These are phyloP conservation scores for Nymphalis polychloros DNA, from an alignment of 2,888 invertebrate species.

Conservation along the genomic window DNA sequence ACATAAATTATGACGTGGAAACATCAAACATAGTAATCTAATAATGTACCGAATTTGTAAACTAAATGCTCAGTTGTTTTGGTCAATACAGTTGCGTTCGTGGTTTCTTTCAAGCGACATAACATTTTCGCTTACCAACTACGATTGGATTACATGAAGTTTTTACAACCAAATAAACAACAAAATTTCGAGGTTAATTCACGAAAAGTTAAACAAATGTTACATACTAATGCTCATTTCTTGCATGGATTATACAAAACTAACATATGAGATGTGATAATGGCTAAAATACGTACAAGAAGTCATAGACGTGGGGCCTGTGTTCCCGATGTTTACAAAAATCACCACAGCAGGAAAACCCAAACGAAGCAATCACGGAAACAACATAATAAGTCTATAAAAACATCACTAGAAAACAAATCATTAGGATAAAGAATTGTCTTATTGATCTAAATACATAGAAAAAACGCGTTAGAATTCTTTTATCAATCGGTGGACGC, in stretches of 20 bases:
- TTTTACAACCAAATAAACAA: constrained; percentile 39
- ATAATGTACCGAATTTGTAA: constrained; percentile 21
- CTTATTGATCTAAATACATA: constrained; percentile 72
- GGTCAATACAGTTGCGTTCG: constrained; percentile 36
- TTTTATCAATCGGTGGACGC: constrained; percentile 76
- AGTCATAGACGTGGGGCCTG: constrained; percentile 80
- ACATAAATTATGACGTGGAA: constrained; percentile 19
- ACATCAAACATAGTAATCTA: constrained; percentile 14
- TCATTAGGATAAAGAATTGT: constrained; percentile 52
- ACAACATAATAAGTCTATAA: constrained; percentile 64
- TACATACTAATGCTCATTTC: constrained; percentile 46
- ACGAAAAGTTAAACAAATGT: constrained; percentile 43
- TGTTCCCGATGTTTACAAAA: constrained; percentile 78
- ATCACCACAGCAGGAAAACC: constrained; percentile 64
- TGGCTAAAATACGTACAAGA: constrained; percentile 76
- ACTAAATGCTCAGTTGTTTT: constrained; percentile 35
- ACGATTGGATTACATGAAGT: constrained; percentile 30
- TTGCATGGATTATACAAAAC: constrained; percentile 46
- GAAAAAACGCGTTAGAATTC: constrained; percentile 67
- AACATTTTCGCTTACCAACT: constrained; percentile 55
- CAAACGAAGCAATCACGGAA: constrained; percentile 64
- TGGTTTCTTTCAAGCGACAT: constrained; percentile 39
- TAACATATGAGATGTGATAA: constrained; percentile 55
- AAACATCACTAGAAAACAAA: constrained; percentile 61
- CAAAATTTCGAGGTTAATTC: constrained; percentile 60